Evolutionary conservation across 2,888 invertebrate genomes (phyloP).

Genomic region (Euproctis similis): DNA sequence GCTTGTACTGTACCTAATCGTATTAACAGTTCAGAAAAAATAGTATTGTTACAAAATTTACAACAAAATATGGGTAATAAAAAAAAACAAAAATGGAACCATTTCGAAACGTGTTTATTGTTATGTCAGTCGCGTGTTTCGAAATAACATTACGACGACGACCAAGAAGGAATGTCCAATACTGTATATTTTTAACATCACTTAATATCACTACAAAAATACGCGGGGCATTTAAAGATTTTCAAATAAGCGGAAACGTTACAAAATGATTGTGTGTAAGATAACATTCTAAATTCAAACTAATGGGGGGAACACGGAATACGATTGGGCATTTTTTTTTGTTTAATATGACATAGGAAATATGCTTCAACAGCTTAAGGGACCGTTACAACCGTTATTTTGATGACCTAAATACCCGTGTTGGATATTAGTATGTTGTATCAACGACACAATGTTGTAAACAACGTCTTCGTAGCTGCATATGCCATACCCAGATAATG

Average conservation of each 20-base stretch:
- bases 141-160: too few species aligned
- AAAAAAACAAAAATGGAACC: too few species aligned
- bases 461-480: too few species aligned
- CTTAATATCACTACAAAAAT: too few species aligned
- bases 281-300: conserved; percentile 3
- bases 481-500: too few species aligned
- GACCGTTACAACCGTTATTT: conserved; percentile 15
- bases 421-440: conserved; percentile 1
- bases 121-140: conserved; percentile 12
- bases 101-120: too few species aligned
- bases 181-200: conserved; percentile 16
- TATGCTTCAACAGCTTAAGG: conserved; percentile 14
- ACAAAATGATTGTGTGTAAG: conserved; percentile 2
- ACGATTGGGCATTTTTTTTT: conserved; percentile 8
- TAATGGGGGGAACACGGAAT: conserved; percentile 3
- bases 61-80: too few species aligned
- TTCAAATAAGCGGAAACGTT: conserved; percentile 15
- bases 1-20: too few species aligned
- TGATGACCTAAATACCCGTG: conserved; percentile 10
- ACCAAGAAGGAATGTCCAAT: conserved; percentile 9
- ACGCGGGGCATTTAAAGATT: conserved; percentile 4
- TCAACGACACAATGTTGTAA: too few species aligned
- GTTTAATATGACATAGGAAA: conserved; percentile 12
- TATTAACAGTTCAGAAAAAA: too few species aligned
- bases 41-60: too few species aligned